These are phyloP conservation scores for Spilosoma lubricipeda DNA, from an alignment of 2,888 invertebrate genomes.

Conservation along the genomic window DNA sequence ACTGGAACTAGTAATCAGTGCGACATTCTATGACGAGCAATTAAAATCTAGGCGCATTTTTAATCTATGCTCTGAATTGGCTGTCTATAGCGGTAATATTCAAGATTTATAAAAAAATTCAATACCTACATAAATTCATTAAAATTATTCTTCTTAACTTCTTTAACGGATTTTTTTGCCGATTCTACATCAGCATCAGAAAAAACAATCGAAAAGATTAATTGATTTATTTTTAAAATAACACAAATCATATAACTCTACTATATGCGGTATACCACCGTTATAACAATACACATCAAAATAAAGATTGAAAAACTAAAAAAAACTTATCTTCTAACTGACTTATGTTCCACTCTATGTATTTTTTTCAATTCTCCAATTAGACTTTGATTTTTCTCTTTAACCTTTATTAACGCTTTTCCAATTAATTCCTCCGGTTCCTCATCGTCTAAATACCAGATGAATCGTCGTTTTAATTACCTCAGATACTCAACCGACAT, in stretches of 20 bases:
- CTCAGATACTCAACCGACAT: constrained; percentile 44
- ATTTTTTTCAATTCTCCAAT: too few relatives aligned
- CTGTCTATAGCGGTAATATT: too few relatives aligned
- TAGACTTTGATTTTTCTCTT: background rate
- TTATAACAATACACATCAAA: background rate
- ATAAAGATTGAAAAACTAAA: background rate
- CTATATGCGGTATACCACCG: background rate
- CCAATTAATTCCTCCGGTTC: background rate
- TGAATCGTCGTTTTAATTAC: constrained; percentile 34
- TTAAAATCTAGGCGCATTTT: constrained; percentile 5
- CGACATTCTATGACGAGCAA: background rate
- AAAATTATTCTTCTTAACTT: background rate
- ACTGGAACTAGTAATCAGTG: constrained; percentile 40
- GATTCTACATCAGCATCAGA: background rate
- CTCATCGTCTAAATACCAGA: constrained; percentile 26
- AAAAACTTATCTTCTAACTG: background rate
- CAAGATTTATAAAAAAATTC: too few relatives aligned
- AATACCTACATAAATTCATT: too few relatives aligned
- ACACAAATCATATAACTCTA: background rate
- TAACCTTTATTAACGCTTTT: background rate
- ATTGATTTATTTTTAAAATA: background rate
- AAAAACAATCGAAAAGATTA: background rate
- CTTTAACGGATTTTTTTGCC: background rate
- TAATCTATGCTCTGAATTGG: background rate
- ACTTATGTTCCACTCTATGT: too few relatives aligned